Conservation (phyloP, 2,888 invertebrate species). For the Cataglyphis albicans region DNA sequence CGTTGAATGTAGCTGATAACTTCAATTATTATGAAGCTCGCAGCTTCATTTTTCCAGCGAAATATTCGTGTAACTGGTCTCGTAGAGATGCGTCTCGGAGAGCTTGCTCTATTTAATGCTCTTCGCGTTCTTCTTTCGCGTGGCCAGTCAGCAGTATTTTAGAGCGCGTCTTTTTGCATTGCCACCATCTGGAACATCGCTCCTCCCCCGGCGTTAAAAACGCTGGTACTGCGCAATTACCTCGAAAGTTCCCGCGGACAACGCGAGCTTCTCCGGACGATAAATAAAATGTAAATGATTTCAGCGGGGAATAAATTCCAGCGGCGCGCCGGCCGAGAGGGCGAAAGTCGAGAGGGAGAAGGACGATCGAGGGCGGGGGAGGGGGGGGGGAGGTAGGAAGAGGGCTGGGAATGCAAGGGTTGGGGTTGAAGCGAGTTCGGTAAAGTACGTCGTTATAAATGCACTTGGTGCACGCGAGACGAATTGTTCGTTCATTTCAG, state of each 20-base stretch:
- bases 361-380: constrained; percentile 30
- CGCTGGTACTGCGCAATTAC: constrained; percentile 62
- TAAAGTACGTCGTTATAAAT: constrained; percentile 80
- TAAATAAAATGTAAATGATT: constrained; percentile 80
- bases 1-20: background rate
- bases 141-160: constrained; percentile 55
- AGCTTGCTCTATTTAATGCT: constrained; percentile 55
- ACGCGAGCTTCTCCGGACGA: constrained; percentile 64
- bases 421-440: constrained; percentile 69
- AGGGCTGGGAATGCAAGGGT: constrained; percentile 63
- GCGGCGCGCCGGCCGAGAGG: constrained; percentile 47
- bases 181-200: constrained; percentile 55
- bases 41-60: constrained; percentile 1
- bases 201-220: constrained; percentile 56
- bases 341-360: constrained; percentile 57
- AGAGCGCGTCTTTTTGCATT: constrained; percentile 55
- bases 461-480: constrained; percentile 81
- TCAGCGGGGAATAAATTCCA: constrained; percentile 75
- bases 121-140: constrained; percentile 44
- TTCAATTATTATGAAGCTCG: background rate
- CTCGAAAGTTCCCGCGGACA: constrained; percentile 55
- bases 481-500: constrained; percentile 72
- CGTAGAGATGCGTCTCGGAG: constrained; percentile 2
- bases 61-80: constrained; percentile 22
- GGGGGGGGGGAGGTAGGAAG: background rate